Conservation (phyloP, 2,888 invertebrate genomes). For the Spisula solida region DNA sequence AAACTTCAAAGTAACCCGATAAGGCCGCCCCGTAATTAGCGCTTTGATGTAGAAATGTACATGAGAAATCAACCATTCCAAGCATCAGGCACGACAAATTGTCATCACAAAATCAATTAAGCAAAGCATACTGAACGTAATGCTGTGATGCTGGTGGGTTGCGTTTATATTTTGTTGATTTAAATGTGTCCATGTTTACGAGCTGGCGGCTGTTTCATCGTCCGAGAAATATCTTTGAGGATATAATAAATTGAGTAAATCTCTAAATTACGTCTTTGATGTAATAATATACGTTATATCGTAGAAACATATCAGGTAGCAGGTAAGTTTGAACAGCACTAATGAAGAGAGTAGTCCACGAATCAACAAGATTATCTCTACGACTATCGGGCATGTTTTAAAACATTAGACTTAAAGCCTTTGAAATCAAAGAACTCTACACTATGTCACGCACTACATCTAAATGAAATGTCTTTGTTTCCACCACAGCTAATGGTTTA, state of each 20-base stretch:
- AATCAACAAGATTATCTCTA: not conserved
- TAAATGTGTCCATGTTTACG: slow-evolving; percentile 2
- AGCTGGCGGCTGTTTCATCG: not conserved
- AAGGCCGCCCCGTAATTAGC: slow-evolving; percentile 15
- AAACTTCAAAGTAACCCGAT: slow-evolving; percentile 22
- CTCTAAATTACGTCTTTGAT: not conserved
- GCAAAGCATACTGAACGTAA: not conserved
- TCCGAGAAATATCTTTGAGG: slow-evolving; percentile 4
- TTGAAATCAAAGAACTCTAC: not conserved
- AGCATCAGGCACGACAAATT: slow-evolving; percentile 18
- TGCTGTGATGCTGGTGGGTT: not conserved
- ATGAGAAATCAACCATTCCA: not conserved
- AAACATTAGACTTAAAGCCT: not conserved
- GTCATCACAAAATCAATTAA: slow-evolving; percentile 32
- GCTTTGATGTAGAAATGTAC: slow-evolving; percentile 27
- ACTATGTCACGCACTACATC: not conserved
- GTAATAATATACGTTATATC: not conserved
- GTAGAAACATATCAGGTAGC: not conserved
- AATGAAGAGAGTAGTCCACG: not conserved
- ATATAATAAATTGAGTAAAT: not conserved
- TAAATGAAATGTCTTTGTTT: not conserved
- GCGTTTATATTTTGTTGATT: not conserved
- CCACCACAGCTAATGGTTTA: not conserved
- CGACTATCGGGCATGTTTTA: not conserved
- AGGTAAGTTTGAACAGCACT: not conserved